Conservation (phyloP, 2,888 invertebrate species). For the Drosophila robusta region DNA sequence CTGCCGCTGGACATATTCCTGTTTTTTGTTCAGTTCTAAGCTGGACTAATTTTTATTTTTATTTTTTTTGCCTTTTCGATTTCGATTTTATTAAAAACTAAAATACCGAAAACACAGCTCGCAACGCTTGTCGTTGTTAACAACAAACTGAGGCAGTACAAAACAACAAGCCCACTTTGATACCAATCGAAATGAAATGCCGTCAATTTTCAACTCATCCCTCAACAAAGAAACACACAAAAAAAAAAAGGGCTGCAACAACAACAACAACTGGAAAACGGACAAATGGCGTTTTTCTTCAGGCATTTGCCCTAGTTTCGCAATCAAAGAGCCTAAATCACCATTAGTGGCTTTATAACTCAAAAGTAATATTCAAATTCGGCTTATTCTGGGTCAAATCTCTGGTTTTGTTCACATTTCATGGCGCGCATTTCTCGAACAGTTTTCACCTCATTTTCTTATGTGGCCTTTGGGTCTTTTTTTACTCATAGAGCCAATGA, state of each 20-base stretch:
- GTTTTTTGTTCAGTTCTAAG: not conserved
- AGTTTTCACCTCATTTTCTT: constrained; percentile 42
- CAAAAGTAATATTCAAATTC: not conserved
- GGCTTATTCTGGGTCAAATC: not conserved
- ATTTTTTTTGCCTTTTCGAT: not conserved
- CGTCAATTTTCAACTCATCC: constrained; percentile 12
- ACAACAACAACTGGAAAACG: constrained; percentile 37
- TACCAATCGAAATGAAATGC: not conserved
- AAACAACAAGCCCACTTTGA: constrained; percentile 22
- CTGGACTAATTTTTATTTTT: constrained; percentile 13
- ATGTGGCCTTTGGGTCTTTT: constrained; percentile 66
- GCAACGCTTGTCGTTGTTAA: constrained; percentile 5
- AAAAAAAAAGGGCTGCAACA: constrained; percentile 35
- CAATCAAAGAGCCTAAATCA: constrained; percentile 5
- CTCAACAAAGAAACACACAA: constrained; percentile 38
- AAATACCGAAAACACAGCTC: not conserved
- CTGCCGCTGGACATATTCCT: constrained; percentile 65
- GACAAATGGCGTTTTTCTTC: constrained; percentile 69
- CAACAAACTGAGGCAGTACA: constrained; percentile 1
- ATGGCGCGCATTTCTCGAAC: constrained; percentile 5
- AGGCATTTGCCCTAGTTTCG: constrained; percentile 60
- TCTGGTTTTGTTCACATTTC: not conserved
- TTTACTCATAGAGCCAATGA: constrained; percentile 68
- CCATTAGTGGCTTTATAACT: not conserved
- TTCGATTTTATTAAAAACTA: constrained; percentile 2